phyloP scores from a whole-genome alignment of 1,140 invertebrate species.

The Drosophila rufa region DNA sequence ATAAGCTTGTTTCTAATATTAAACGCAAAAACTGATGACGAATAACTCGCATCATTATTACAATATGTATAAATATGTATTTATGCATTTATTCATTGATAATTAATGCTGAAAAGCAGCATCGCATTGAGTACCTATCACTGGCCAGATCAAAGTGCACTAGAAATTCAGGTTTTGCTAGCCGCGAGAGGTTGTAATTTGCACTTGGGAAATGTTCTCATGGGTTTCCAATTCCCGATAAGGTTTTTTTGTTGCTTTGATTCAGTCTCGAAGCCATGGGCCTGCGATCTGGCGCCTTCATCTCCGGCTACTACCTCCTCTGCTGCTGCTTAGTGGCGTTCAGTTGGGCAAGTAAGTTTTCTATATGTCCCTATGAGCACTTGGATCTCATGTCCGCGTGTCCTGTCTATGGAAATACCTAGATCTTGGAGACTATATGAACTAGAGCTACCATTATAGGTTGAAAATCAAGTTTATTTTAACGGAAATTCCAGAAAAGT shows the following conservation, averaged over 20 bases:
- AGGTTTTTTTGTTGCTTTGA: background rate
- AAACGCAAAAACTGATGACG: background rate
- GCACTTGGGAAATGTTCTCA: slow-evolving; percentile 6
- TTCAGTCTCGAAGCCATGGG: slow-evolving; percentile 4
- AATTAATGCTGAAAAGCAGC: slow-evolving; percentile 1
- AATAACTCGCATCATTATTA: background rate
- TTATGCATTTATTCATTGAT: background rate
- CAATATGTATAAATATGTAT: background rate
- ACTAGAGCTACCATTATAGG: too few relatives aligned
- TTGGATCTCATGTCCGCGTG: too few relatives aligned
- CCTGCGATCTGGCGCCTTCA: background rate
- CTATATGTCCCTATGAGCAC: background rate
- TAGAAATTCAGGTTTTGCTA: slow-evolving; percentile 4
- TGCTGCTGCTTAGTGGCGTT: background rate
- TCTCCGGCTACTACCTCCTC: background rate
- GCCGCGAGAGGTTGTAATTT: background rate
- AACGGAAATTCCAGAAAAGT: background rate
- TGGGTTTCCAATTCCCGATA: background rate
- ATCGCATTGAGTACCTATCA: background rate
- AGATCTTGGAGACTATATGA: too few relatives aligned
- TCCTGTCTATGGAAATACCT: too few relatives aligned
- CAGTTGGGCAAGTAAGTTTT: slow-evolving; percentile 14
- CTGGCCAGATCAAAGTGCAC: background rate
- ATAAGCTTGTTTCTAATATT: background rate
- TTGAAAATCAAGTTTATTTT: too few relatives aligned